phyloP scores from a whole-genome alignment of 2,113 vertebrate genomes.

The Mionectes macconnelli region DNA sequence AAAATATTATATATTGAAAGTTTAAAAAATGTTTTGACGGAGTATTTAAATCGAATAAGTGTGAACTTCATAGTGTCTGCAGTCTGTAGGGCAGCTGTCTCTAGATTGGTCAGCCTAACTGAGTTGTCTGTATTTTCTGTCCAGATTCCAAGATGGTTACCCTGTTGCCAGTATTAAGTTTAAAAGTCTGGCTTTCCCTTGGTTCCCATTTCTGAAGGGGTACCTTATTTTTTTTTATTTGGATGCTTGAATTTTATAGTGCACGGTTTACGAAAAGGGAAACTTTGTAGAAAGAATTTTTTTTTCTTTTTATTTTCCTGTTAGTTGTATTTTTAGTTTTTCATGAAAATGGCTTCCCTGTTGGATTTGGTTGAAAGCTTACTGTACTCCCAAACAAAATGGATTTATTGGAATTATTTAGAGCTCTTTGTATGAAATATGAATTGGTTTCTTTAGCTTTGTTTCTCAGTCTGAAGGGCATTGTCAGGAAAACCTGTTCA shows the following conservation, averaged over 20 bases:
- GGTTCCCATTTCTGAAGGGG: neutral
- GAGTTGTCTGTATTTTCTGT: neutral
- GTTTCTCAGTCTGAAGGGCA: neutral
- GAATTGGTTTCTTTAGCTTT: neutral
- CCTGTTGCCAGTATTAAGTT: neutral
- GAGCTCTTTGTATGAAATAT: neutral
- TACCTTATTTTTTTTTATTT: neutral
- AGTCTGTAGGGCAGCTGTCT: neutral
- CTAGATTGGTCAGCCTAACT: neutral
- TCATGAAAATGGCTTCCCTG: neutral
- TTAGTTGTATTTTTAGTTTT: neutral
- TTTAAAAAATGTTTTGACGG: neutral
- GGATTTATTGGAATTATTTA: neutral
- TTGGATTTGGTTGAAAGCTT: neutral
- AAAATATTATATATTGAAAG: no score
- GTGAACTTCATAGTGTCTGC: neutral
- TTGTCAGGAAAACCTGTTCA: neutral
- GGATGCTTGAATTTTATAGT: neutral
- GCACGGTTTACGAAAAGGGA: neutral
- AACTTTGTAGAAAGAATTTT: neutral
- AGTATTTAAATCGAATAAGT: neutral
- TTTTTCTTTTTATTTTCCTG: accelerated
- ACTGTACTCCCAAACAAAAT: neutral
- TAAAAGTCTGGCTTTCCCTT: neutral
- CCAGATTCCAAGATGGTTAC: neutral